A percentile compares a stretch with the other conserved stretches of the same genome.
phyloP scores from a whole-genome alignment of 2,888 invertebrate genomes.

The Branchellion lobata region DNA sequence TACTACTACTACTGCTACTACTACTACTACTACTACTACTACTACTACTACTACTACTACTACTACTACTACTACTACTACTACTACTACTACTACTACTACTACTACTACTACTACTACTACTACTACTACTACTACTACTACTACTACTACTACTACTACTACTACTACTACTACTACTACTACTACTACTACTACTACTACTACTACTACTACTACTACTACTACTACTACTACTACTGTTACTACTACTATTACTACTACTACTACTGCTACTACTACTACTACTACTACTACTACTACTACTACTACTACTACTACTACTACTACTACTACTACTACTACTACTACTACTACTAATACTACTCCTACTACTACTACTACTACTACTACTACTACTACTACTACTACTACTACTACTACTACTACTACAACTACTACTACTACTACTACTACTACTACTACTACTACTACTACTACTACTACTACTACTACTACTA shows the following conservation, averaged over 20 bases:
- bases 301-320: no score
- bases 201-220: constrained; percentile 33
- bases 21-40: no score
- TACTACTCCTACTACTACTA: no score
- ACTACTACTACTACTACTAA: no score
- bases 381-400: no score
- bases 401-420: no score
- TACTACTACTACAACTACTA: no score
- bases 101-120: constrained; percentile 46
- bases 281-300: no score
- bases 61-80: constrained; percentile 42
- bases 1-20: no score
- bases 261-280: no score
- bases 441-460: constrained; percentile 17
- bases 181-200: constrained; percentile 44
- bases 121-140: constrained; percentile 47
- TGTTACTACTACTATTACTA: background rate
- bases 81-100: constrained; percentile 47
- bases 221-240: constrained; percentile 9
- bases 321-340: no score
- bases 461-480: constrained; percentile 47
- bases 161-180: constrained; percentile 47
- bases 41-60: constrained; percentile 1
- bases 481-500: constrained; percentile 47
- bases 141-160: constrained; percentile 47